phyloP scores from a whole-genome alignment of 2,888 invertebrate species.

The Spicauda simplicius region DNA sequence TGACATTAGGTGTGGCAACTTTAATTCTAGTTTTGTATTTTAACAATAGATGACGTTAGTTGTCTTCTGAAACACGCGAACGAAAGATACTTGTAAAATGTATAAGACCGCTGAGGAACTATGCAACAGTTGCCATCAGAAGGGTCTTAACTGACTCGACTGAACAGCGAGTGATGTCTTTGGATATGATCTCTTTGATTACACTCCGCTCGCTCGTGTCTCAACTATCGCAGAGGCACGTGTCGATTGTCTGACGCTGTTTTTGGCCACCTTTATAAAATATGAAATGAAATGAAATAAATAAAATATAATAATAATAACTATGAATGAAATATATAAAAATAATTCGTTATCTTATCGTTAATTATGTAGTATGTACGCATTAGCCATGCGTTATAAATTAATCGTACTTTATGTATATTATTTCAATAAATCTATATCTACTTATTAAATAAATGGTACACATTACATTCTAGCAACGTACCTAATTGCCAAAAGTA shows the following conservation, averaged over 20 bases:
- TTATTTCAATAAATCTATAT: too few species aligned
- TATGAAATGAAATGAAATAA: too few species aligned
- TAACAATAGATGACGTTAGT: conserved; percentile 9
- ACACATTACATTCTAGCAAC: too few species aligned
- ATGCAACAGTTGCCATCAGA: conserved; percentile 59
- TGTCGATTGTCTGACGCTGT: conserved; percentile 68
- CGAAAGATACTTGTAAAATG: conserved; percentile 43
- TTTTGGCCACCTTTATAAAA: conserved; percentile 55
- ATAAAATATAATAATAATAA: too few species aligned
- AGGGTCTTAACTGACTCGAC: conserved; percentile 84
- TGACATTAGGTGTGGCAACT: neutral
- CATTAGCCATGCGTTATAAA: too few species aligned
- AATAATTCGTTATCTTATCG: too few species aligned
- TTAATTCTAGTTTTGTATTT: neutral
- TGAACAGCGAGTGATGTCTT: conserved; percentile 80
- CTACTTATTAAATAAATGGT: too few species aligned
- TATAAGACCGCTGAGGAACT: conserved; percentile 33
- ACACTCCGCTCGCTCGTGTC: conserved; percentile 39
- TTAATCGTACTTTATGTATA: too few species aligned
- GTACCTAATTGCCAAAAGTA: too few species aligned
- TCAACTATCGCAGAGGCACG: conserved; percentile 71
- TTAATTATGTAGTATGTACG: too few species aligned
- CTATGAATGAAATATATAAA: too few species aligned
- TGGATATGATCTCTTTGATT: conserved; percentile 1
- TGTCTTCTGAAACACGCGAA: conserved; percentile 36